These are phyloP conservation scores for Pristionchus arcanus DNA, from an alignment of 2,888 invertebrate genomes.

Conservation along the genomic window DNA sequence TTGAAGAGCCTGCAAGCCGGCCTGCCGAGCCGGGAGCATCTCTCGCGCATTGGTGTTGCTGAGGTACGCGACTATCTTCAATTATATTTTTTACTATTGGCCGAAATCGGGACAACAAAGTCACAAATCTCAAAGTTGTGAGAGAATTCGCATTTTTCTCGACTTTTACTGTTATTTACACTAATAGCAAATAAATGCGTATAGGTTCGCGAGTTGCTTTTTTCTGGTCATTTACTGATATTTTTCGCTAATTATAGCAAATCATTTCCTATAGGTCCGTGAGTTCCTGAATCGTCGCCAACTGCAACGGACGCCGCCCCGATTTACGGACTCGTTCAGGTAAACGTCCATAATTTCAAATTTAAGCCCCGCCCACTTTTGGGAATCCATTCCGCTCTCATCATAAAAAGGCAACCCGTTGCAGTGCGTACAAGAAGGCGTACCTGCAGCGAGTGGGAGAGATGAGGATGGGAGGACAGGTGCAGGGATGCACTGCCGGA, in stretches of 20 bases:
- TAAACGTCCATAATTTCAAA: no score
- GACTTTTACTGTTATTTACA: no score
- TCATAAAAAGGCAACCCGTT: neutral
- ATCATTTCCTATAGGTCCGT: neutral
- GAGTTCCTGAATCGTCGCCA: slow-evolving; percentile 20
- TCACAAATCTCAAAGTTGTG: neutral
- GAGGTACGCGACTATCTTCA: neutral
- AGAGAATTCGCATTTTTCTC: neutral
- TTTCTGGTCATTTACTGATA: no score
- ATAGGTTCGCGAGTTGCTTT: no score
- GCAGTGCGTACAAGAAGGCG: neutral
- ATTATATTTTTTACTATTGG: neutral
- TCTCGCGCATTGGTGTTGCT: slow-evolving; percentile 17
- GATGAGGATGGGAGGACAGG: neutral
- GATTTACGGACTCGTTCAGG: neutral
- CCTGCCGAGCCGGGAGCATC: slow-evolving; percentile 42
- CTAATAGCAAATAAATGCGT: no score
- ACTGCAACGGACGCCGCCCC: neutral
- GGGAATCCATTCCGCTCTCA: no score
- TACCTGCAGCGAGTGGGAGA: neutral
- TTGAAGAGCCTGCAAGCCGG: neutral
- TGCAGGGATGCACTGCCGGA: neutral
- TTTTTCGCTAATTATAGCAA: neutral
- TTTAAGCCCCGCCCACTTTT: no score
- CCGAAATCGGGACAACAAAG: neutral